Evolutionary conservation across 2,888 invertebrate genomes (phyloP).

Genomic region (Bibio marci): DNA sequence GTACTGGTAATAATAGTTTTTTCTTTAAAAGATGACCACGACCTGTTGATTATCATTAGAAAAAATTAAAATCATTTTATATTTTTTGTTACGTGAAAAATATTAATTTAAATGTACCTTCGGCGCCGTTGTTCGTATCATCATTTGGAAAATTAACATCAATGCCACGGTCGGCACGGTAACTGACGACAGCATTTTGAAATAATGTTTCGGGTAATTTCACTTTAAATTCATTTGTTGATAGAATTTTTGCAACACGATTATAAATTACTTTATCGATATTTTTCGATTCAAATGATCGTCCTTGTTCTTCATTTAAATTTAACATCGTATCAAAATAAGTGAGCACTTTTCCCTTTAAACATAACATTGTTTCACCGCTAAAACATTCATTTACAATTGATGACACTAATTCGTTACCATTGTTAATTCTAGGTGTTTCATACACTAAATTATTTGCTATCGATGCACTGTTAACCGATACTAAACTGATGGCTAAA

Average conservation of each 20-base stretch:
- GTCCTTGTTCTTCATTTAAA: conserved; percentile 39
- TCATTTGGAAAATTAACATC: conserved; percentile 41
- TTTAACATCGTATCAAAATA: conserved; percentile 57
- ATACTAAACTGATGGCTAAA: neutral
- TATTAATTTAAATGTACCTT: neutral
- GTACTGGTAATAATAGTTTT: conserved; percentile 61
- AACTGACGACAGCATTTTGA: conserved; percentile 46
- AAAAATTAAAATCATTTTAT: conserved; percentile 1
- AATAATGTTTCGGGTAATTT: conserved; percentile 55
- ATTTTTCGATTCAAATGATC: conserved; percentile 40
- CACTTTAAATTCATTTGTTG: conserved; percentile 56
- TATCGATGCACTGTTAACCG: conserved; percentile 13
- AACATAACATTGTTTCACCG: conserved; percentile 49
- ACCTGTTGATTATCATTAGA: conserved; percentile 44
- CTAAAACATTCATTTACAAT: conserved; percentile 57
- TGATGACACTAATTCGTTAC: conserved; percentile 51
- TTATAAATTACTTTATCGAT: conserved; percentile 60
- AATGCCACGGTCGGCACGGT: conserved; percentile 46
- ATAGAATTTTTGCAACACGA: conserved; percentile 49
- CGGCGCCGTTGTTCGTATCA: conserved; percentile 16
- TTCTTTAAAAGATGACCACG: conserved; percentile 68
- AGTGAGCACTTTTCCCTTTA: conserved; percentile 58
- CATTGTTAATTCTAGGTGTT: conserved; percentile 34
- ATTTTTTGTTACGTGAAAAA: neutral
- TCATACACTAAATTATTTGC: conserved; percentile 9